A percentile compares a stretch with the other conserved stretches of the same genome.
Conservation (phyloP, 2,113 vertebrate genomes). For the Antennarius striatus region DNA sequence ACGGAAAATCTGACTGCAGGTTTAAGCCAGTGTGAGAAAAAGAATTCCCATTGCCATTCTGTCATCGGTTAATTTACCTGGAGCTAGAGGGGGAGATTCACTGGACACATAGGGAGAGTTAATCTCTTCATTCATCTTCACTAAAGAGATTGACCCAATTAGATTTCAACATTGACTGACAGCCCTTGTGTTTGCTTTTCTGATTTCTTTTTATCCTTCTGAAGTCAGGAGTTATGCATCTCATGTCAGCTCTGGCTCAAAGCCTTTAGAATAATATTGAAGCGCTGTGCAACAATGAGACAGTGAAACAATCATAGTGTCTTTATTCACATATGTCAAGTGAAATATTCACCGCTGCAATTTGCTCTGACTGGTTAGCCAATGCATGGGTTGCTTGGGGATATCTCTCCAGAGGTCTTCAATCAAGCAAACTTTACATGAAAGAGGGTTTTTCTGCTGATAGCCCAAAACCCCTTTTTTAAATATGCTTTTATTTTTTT, state of each 20-base stretch:
- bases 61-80: slow-evolving; percentile 75
- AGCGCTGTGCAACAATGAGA: slow-evolving; percentile 21
- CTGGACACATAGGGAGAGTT: slow-evolving; percentile 67
- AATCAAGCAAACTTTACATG: slow-evolving; percentile 71
- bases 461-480: slow-evolving; percentile 34
- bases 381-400: slow-evolving; percentile 62
- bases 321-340: slow-evolving; percentile 67
- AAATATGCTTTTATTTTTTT: slow-evolving; percentile 52
- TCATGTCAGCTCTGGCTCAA: slow-evolving; percentile 44
- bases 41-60: slow-evolving; percentile 63
- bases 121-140: slow-evolving; percentile 75
- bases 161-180: slow-evolving; percentile 67
- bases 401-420: slow-evolving; percentile 64
- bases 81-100: slow-evolving; percentile 66
- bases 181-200: slow-evolving; percentile 60
- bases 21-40: slow-evolving; percentile 26
- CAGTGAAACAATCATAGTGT: slow-evolving; percentile 64
- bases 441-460: slow-evolving; percentile 53
- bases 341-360: slow-evolving; percentile 67
- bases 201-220: slow-evolving; percentile 13
- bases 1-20: slow-evolving; percentile 27
- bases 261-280: slow-evolving; percentile 35
- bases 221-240: slow-evolving; percentile 36
- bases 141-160: slow-evolving; percentile 77
- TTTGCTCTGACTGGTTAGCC: slow-evolving; percentile 69